These are phyloP conservation scores for Anorthoa munda DNA, from an alignment of 2,888 invertebrate genomes.

Conservation along the genomic window DNA sequence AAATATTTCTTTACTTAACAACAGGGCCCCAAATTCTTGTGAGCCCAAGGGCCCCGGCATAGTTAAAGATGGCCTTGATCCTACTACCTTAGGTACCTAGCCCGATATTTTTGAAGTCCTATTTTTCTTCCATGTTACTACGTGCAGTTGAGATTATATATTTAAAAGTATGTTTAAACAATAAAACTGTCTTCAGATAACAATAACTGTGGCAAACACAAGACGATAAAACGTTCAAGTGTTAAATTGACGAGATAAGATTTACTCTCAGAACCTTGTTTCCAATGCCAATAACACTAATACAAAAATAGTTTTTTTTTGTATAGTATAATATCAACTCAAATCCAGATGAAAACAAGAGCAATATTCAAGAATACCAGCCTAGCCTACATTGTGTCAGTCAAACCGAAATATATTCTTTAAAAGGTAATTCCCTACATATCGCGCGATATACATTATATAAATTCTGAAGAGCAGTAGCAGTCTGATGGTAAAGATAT, in stretches of 20 bases:
- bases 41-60: no score
- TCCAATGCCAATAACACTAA: conserved; percentile 17
- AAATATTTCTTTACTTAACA: no score
- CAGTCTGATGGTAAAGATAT: no score
- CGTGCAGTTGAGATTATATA: background rate
- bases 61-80: no score
- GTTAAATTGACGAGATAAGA: conserved; percentile 33
- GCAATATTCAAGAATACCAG: background rate
- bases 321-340: background rate
- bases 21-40: no score
- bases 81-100: no score
- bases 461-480: no score
- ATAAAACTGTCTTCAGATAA: conserved; percentile 14
- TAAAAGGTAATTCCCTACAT: no score
- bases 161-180: background rate
- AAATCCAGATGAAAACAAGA: background rate
- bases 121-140: background rate
- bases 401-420: no score
- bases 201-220: conserved; percentile 9
- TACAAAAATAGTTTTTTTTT: no score
- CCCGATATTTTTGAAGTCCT: background rate
- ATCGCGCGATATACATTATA: no score
- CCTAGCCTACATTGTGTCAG: background rate
- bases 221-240: conserved; percentile 26
- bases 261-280: conserved; percentile 36